Evolutionary conservation across 2,888 invertebrate species (phyloP).

Genomic region (Oscheius sp.): DNA sequence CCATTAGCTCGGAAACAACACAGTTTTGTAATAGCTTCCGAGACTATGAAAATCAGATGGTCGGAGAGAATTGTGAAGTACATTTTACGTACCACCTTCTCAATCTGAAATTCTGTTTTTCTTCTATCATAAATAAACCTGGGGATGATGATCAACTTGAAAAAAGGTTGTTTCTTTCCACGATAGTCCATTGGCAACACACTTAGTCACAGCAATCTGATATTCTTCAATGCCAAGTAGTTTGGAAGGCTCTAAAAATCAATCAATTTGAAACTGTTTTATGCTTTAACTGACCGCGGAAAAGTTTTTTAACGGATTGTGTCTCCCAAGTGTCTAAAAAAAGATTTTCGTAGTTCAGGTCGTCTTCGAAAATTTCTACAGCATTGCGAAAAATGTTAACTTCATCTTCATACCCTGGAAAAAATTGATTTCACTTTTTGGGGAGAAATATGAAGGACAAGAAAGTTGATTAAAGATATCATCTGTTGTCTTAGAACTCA

Average conservation of each 20-base stretch:
- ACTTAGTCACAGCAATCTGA: conserved; percentile 2
- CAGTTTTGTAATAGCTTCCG: not conserved
- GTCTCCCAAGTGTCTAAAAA: too few species aligned
- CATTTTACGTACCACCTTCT: conserved; percentile 1
- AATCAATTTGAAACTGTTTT: not conserved
- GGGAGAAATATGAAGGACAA: too few species aligned
- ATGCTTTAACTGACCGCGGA: too few species aligned
- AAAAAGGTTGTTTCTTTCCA: not conserved
- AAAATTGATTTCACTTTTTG: too few species aligned
- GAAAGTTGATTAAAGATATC: too few species aligned
- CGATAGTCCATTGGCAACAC: not conserved
- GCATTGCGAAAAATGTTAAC: not conserved
- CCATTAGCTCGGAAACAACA: conserved; percentile 10
- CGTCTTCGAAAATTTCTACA: not conserved
- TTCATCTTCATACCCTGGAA: too few species aligned
- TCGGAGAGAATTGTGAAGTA: not conserved
- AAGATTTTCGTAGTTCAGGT: too few species aligned
- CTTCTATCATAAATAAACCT: not conserved
- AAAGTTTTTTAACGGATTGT: too few species aligned
- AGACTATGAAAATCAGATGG: not conserved
- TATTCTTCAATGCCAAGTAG: conserved; percentile 13
- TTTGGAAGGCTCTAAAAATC: not conserved
- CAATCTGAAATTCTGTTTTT: not conserved
- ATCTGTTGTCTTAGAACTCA: too few species aligned
- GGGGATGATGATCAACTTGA: not conserved